phyloP scores from a whole-genome alignment of 2,888 invertebrate genomes.

The Melanophora roralis region DNA sequence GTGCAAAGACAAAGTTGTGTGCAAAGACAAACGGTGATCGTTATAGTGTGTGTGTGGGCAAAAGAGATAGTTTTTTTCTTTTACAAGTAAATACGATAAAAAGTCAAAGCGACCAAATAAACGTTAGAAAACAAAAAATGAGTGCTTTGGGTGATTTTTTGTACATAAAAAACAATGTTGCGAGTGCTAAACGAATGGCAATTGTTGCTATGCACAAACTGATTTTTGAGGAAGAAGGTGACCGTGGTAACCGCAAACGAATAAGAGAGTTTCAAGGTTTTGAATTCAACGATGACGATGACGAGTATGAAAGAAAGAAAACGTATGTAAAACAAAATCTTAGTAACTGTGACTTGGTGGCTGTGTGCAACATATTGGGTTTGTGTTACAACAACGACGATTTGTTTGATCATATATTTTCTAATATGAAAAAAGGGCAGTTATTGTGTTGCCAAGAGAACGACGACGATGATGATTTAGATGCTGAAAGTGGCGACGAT shows the following conservation, averaged over 20 bases:
- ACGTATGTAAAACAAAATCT: too few species aligned
- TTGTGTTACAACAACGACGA: constrained; percentile 5
- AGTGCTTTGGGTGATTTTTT: too few species aligned
- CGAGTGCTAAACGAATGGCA: background rate
- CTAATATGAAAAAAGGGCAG: constrained; percentile 24
- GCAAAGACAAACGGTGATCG: too few species aligned
- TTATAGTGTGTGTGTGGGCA: too few species aligned
- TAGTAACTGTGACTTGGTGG: constrained; percentile 13
- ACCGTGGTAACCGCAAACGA: constrained; percentile 26
- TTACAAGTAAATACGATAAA: too few species aligned
- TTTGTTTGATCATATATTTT: constrained; percentile 11
- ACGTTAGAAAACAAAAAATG: too few species aligned
- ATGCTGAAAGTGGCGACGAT: background rate
- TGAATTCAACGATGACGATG: constrained; percentile 24
- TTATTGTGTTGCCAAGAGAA: background rate
- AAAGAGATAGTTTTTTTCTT: too few species aligned
- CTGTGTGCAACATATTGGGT: constrained; percentile 19
- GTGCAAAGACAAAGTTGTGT: too few species aligned
- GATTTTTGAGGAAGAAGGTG: constrained; percentile 27
- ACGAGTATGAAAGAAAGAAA: background rate
- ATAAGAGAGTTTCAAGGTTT: constrained; percentile 41
- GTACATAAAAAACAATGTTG: background rate
- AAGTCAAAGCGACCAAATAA: too few species aligned
- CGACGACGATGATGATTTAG: background rate
- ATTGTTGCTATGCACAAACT: constrained; percentile 1